A percentile compares a stretch with the other conserved stretches of the same genome.
Evolutionary conservation across 92 coral and sea anemone genomes (phyloP).

Genomic region (Epizoanthus scotinus): DNA sequence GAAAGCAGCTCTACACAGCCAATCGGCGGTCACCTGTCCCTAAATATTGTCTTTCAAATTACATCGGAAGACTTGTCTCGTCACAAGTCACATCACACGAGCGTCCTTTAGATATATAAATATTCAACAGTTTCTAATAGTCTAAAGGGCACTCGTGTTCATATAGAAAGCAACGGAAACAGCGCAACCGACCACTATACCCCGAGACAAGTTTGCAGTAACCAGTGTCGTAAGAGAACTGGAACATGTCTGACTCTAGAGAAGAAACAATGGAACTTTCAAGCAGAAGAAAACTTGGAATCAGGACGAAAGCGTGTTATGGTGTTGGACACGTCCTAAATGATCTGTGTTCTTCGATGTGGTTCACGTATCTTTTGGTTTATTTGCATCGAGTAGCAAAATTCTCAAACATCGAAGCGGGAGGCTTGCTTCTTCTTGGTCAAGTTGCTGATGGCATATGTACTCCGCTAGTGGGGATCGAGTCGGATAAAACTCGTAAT

Average conservation of each 20-base stretch:
- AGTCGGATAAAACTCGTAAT: slow-evolving; percentile 88
- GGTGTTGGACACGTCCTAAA: slow-evolving; percentile 94
- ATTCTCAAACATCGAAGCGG: slow-evolving; percentile 81
- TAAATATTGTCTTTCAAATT: too few species aligned
- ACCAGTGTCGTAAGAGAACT: background rate
- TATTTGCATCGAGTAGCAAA: slow-evolving; percentile 82
- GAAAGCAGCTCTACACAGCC: too few species aligned
- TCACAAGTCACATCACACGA: background rate
- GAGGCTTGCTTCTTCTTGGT: slow-evolving; percentile 79
- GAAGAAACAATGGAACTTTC: background rate
- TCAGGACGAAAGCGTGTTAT: slow-evolving; percentile 68
- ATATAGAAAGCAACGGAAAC: background rate
- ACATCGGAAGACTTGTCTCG: background rate
- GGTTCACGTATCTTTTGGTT: slow-evolving; percentile 92
- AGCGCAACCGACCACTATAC: background rate
- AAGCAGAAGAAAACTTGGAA: background rate
- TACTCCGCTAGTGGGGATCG: slow-evolving; percentile 95
- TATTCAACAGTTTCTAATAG: slow-evolving; percentile 21
- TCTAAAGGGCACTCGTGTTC: background rate
- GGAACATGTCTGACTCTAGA: background rate
- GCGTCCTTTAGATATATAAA: background rate
- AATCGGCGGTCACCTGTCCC: too few species aligned
- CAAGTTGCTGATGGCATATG: slow-evolving; percentile 93
- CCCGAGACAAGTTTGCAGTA: background rate
- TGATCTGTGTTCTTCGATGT: slow-evolving; percentile 94